phyloP scores from a whole-genome alignment of 2,888 invertebrate genomes.

The Sphaeridia pumilis region DNA sequence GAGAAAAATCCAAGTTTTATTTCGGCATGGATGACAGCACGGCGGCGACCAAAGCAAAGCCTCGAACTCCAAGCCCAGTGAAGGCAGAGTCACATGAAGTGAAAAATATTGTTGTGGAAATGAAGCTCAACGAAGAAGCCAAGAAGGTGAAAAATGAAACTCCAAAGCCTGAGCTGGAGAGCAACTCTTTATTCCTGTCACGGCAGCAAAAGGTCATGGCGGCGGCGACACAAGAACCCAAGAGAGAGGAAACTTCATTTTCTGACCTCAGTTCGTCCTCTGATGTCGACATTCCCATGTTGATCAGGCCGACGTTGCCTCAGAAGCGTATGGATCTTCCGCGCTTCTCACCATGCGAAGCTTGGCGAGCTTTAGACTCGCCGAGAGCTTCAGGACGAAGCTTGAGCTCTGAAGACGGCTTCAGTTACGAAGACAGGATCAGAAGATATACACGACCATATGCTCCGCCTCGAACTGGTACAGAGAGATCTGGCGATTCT shows the following conservation, averaged over 20 bases:
- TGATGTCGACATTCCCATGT: constrained; percentile 53
- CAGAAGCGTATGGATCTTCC: constrained; percentile 65
- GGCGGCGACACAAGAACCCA: background rate
- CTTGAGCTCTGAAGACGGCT: constrained; percentile 30
- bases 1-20: constrained; percentile 53
- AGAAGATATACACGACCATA: constrained; percentile 37
- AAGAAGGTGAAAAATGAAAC: background rate
- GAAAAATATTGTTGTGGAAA: constrained; percentile 6
- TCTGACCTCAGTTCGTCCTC: constrained; percentile 32
- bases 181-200: no score
- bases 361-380: constrained; percentile 58
- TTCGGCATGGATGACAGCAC: constrained; percentile 59
- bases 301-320: constrained; percentile 64
- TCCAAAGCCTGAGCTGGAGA: background rate
- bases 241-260: constrained; percentile 18
- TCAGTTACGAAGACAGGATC: constrained; percentile 36
- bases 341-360: constrained; percentile 68
- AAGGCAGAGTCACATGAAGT: no score
- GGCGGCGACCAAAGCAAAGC: no score
- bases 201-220: background rate
- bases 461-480: constrained; percentile 37
- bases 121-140: constrained; percentile 5
- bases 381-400: constrained; percentile 43
- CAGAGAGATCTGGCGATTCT: constrained; percentile 70
- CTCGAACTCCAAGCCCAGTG: no score